These are phyloP conservation scores for Lapara coniferarum DNA, from an alignment of 2,888 invertebrate genomes.

Conservation along the genomic window DNA sequence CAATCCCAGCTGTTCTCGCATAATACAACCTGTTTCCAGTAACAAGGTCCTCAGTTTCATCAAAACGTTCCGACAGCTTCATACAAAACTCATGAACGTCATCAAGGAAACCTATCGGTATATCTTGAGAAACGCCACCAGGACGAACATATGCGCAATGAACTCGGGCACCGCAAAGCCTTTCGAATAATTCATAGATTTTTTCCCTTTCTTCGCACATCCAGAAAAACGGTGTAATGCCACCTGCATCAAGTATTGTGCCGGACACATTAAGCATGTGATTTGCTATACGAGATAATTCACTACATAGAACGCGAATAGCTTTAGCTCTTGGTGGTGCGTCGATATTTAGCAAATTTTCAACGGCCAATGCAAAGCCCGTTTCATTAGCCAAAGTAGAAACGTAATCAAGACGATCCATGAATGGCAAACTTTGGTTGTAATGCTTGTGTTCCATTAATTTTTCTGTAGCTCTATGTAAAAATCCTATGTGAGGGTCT, in stretches of 20 bases:
- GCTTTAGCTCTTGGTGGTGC: constrained; percentile 91
- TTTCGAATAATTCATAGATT: constrained; percentile 92
- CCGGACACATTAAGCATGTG: constrained; percentile 90
- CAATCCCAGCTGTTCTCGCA: constrained; percentile 88
- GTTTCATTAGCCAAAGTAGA: constrained; percentile 93
- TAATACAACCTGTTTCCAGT: constrained; percentile 88
- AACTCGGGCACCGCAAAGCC: constrained; percentile 92
- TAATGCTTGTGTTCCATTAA: constrained; percentile 95
- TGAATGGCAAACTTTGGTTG: constrained; percentile 91
- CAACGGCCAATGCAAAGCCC: constrained; percentile 90
- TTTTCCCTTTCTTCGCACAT: constrained; percentile 95
- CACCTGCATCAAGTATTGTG: constrained; percentile 92
- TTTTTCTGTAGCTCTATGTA: constrained; percentile 95
- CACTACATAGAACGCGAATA: constrained; percentile 89
- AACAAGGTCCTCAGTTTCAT: constrained; percentile 92
- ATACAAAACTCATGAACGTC: constrained; percentile 89
- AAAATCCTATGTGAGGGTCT: constrained; percentile 93
- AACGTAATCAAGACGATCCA: constrained; percentile 94
- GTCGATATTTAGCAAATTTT: constrained; percentile 91
- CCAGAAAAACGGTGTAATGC: constrained; percentile 96
- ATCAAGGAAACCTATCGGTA: constrained; percentile 87
- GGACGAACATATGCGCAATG: constrained; percentile 92
- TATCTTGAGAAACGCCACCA: constrained; percentile 88
- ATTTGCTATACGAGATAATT: constrained; percentile 91
- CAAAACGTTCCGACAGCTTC: constrained; percentile 88